These are phyloP conservation scores for Ariopsis seemanni DNA, from an alignment of 2,113 vertebrate genomes.

Conservation along the genomic window DNA sequence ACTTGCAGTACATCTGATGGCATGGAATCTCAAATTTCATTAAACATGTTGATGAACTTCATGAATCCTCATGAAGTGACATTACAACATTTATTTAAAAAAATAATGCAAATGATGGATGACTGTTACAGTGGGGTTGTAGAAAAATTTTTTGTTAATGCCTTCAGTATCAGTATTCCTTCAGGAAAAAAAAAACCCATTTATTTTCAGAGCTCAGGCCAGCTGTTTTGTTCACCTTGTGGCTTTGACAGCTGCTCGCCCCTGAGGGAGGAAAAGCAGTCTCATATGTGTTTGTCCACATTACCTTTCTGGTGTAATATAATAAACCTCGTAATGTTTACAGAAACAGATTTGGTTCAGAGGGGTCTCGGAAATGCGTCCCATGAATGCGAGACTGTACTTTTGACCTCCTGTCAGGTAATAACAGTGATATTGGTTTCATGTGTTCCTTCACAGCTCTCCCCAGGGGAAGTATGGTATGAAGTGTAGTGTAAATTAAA, in stretches of 20 bases:
- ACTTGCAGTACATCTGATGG: neutral
- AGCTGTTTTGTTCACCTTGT: constrained; percentile 45
- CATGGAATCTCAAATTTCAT: neutral
- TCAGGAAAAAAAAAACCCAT: neutral
- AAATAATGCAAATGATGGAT: neutral
- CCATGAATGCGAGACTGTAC: constrained; percentile 30
- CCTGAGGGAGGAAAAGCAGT: constrained; percentile 32
- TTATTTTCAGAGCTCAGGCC: constrained; percentile 21
- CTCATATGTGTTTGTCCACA: constrained; percentile 37
- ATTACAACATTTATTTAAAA: neutral
- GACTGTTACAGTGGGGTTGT: neutral
- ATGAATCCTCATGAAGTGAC: neutral
- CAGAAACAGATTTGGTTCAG: constrained; percentile 45
- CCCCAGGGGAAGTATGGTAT: neutral
- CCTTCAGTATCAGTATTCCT: neutral
- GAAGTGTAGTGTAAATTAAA: neutral
- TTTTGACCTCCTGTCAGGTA: constrained; percentile 48
- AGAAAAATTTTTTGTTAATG: neutral
- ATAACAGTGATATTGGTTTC: constrained; percentile 39
- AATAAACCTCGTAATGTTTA: constrained; percentile 37
- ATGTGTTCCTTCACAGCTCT: constrained; percentile 8
- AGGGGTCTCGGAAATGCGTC: constrained; percentile 35
- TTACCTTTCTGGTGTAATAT: constrained; percentile 34
- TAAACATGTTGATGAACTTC: neutral
- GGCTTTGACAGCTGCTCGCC: constrained; percentile 46